A percentile compares a stretch with the other conserved stretches of the same genome.
phyloP scores from a whole-genome alignment of 2,797 vertebrate species.

The Pempheris klunzingeri region DNA sequence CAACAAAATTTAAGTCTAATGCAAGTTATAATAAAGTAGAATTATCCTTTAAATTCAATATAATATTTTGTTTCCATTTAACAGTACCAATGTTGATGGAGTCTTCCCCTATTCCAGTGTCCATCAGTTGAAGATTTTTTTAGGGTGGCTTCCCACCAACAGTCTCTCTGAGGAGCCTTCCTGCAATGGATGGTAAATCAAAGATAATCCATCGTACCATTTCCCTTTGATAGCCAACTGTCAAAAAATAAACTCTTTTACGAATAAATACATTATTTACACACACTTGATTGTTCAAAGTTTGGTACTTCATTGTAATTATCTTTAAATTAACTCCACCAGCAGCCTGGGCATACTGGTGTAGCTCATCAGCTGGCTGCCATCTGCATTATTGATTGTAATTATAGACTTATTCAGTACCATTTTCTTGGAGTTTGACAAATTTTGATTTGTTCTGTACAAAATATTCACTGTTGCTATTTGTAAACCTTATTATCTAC shows the following conservation, averaged over 20 bases:
- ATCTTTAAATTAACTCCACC: conserved; percentile 37
- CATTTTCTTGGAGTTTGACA: conserved; percentile 19
- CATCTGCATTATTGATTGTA: not conserved
- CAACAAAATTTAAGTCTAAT: not conserved
- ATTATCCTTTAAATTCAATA: conserved; percentile 30
- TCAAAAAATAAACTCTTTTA: conserved; percentile 71
- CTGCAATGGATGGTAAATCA: conserved; percentile 33
- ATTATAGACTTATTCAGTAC: conserved; percentile 11
- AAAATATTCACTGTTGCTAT: conserved; percentile 46
- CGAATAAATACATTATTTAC: conserved; percentile 74
- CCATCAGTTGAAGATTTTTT: conserved; percentile 34
- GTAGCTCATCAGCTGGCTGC: conserved; percentile 19
- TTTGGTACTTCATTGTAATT: conserved; percentile 43
- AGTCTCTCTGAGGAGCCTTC: conserved; percentile 45
- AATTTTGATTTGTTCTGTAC: conserved; percentile 46
- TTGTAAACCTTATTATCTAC: conserved; percentile 57
- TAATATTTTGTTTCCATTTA: conserved; percentile 38
- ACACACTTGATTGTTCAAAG: conserved; percentile 49
- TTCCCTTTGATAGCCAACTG: conserved; percentile 55
- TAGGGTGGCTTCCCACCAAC: conserved; percentile 54
- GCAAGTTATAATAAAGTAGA: conserved; percentile 27
- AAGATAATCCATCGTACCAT: conserved; percentile 15
- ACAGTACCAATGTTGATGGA: conserved; percentile 16
- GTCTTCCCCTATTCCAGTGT: conserved; percentile 14
- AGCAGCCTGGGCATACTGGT: not conserved